Conservation (phyloP, 2,113 vertebrate species). For the Pterophyllum scalare region DNA sequence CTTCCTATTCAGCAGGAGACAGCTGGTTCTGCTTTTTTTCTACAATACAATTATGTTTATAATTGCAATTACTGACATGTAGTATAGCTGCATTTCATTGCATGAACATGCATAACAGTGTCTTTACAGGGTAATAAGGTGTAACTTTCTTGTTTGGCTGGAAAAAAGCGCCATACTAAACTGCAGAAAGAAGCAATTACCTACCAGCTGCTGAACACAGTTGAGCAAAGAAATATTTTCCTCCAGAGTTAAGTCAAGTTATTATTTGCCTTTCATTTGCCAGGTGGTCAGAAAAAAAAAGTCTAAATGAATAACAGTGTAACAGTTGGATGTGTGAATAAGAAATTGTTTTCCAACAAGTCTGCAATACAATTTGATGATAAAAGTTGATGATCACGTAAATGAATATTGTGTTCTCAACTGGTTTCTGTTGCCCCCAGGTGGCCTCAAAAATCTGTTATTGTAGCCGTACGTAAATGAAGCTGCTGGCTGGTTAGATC, state of each 20-base stretch:
- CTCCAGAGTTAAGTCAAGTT: neutral
- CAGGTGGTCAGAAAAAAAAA: neutral
- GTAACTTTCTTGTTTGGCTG: neutral
- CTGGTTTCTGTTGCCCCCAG: neutral
- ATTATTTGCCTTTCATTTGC: slow-evolving; percentile 1
- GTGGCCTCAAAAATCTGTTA: neutral
- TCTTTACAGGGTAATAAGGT: neutral
- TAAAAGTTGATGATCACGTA: neutral
- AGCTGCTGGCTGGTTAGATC: neutral
- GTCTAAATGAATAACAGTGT: neutral
- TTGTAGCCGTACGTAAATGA: slow-evolving; percentile 6
- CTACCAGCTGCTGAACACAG: slow-evolving; percentile 1
- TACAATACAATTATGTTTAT: too few species aligned
- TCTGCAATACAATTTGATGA: neutral
- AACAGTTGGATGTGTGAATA: neutral
- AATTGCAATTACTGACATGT: neutral
- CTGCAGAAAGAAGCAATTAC: neutral
- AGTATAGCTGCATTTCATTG: neutral
- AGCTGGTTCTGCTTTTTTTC: too few species aligned
- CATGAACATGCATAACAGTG: neutral
- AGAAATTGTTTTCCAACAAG: slow-evolving; percentile 7
- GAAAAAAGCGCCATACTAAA: neutral
- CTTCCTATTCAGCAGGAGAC: too few species aligned
- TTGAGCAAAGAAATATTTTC: neutral
- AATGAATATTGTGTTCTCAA: neutral